Evolutionary conservation across 2,888 invertebrate species (phyloP).

Genomic region (Chrysotoxum bicinctum): DNA sequence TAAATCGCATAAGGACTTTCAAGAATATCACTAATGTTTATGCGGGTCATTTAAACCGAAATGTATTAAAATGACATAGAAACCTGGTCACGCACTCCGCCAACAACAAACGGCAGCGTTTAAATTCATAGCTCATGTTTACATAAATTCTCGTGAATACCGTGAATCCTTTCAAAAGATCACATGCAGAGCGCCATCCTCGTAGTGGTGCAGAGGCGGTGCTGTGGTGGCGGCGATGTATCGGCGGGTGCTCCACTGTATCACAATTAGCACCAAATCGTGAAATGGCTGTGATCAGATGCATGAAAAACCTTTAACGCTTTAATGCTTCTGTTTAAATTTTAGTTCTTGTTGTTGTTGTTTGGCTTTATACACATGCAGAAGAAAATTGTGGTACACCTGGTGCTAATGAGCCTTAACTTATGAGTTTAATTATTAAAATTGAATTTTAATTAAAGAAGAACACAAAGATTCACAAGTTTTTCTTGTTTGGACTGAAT

Average conservation of each 20-base stretch:
- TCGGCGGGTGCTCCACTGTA: slow-evolving; percentile 14
- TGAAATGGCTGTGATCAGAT: slow-evolving; percentile 25
- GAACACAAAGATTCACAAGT: slow-evolving; percentile 11
- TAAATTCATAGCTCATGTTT: slow-evolving; percentile 66
- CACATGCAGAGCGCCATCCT: neutral
- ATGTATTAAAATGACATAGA: slow-evolving; percentile 56
- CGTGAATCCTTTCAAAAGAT: slow-evolving; percentile 31
- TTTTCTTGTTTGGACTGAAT: neutral
- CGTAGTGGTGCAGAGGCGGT: neutral
- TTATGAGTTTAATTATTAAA: slow-evolving; percentile 64
- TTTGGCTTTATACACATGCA: neutral
- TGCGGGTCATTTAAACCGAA: slow-evolving; percentile 54
- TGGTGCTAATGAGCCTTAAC: slow-evolving; percentile 64
- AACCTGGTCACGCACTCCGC: neutral
- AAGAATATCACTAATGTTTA: slow-evolving; percentile 38
- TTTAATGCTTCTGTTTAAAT: slow-evolving; percentile 58
- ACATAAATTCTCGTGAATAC: slow-evolving; percentile 56
- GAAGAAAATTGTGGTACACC: slow-evolving; percentile 26
- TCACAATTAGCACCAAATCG: slow-evolving; percentile 58
- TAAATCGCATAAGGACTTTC: slow-evolving; percentile 32
- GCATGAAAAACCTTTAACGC: slow-evolving; percentile 24
- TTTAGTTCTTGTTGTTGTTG: neutral
- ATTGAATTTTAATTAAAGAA: slow-evolving; percentile 53
- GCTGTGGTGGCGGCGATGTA: neutral
- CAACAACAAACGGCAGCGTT: slow-evolving; percentile 4